Evolutionary conservation across 2,113 vertebrate species (phyloP), one percentile per base, ranked within the genome.

Genomic region (Oxygymnocypris stewartii): DNA sequence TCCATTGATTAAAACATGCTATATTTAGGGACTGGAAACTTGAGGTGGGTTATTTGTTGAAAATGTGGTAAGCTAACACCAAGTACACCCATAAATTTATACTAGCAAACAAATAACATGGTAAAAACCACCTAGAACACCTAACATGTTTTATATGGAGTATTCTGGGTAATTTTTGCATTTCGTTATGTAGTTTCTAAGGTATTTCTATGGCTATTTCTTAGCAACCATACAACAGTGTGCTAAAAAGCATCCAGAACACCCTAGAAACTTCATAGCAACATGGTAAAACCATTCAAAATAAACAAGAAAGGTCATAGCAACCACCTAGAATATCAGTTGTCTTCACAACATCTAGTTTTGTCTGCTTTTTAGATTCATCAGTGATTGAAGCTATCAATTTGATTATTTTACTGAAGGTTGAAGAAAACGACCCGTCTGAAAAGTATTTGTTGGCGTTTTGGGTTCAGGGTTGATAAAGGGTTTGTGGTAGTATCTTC

Each of bases 401-500:
- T 47, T 47, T 6, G 25, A 9, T 31, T 78, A 1, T n/a, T 51
- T n/a, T 31, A 18, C n/a, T 25, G 8, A 77, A 44, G 23, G 23
- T 13, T 51, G 75, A 77, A 25, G 1, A 5, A 37, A 49, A 49
- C 35, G 2, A 73, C 14, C 31, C 63, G 4, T 71, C 16, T 37
- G 31, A 71, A 40, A 42, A 42, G 2, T 25, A 25, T 75, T 25
- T 47, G 73, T 6, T 47, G 12, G 2, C 1, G 0, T 47, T 25
- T 78, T 78, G 75, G 47, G 47, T 78, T 54, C 44, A 9, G 8
- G 25, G 47, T 31, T 20, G 14, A 54, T 51, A 31, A 4, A 49
- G 47, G 47, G 74, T 77, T 51, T 51, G 23, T 76, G 47, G 44
- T 49, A 77, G 16, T 35, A 35, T 78, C 49, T 54, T 78, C 49